phyloP scores from a whole-genome alignment of 2,888 invertebrate genomes.

The Tipula confusa region DNA sequence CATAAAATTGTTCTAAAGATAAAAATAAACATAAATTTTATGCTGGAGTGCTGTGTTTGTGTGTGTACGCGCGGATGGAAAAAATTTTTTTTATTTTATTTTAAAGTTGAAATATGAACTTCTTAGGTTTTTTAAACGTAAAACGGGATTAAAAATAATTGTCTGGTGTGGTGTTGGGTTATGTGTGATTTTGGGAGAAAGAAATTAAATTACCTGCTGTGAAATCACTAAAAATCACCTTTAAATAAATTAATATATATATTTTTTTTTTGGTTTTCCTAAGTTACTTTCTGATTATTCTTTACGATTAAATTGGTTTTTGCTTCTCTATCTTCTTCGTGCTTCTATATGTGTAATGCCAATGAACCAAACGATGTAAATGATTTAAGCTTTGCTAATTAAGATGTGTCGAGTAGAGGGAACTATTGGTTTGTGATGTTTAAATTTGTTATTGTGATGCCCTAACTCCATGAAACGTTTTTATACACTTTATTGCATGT shows the following conservation, averaged over 20 bases:
- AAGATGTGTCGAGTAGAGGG: not conserved
- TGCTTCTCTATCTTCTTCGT: not conserved
- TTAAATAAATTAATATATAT: not conserved
- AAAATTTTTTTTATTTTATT: too few species aligned
- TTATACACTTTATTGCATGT: too few species aligned
- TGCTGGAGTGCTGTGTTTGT: not conserved
- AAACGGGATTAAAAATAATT: constrained; percentile 16
- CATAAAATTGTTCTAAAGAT: not conserved
- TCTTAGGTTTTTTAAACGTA: not conserved
- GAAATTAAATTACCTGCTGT: constrained; percentile 20
- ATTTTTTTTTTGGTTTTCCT: not conserved
- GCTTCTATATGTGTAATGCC: not conserved
- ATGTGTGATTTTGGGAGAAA: not conserved
- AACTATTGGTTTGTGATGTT: not conserved
- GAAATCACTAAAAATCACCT: constrained; percentile 25
- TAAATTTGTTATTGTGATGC: too few species aligned
- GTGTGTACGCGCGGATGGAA: not conserved
- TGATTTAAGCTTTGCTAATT: not conserved
- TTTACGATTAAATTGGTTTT: not conserved
- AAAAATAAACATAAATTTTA: constrained; percentile 3
- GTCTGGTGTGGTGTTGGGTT: not conserved
- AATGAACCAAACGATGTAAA: not conserved
- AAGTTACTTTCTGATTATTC: not conserved
- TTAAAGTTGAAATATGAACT: constrained; percentile 12
- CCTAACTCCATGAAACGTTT: too few species aligned